phyloP scores from a whole-genome alignment of 2,888 invertebrate genomes.

The Drosophila rubida region DNA sequence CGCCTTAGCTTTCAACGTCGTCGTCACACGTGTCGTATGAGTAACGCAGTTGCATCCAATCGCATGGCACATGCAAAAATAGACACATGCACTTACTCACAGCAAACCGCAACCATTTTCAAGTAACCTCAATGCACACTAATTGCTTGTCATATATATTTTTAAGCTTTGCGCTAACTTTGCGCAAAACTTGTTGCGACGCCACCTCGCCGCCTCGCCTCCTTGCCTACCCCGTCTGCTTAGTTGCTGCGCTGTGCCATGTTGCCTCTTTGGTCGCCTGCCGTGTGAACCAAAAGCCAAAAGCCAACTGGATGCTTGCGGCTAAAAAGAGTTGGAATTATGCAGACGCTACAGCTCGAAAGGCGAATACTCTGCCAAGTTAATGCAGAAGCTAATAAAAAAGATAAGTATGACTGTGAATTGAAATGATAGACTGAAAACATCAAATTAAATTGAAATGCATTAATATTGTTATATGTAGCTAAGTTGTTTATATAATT shows the following conservation, averaged over 20 bases:
- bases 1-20: constrained; percentile 61
- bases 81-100: constrained; percentile 17
- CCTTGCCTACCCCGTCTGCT: constrained; percentile 12
- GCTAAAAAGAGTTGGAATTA: constrained; percentile 31
- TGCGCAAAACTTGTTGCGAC: constrained; percentile 68
- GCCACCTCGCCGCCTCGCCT: constrained; percentile 21
- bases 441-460: too few species aligned
- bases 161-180: constrained; percentile 66
- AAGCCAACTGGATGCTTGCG: constrained; percentile 72
- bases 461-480: too few species aligned
- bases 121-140: constrained; percentile 79
- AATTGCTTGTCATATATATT: constrained; percentile 75
- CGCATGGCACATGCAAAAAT: constrained; percentile 53
- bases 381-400: background rate
- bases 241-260: constrained; percentile 11
- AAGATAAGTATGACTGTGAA: too few species aligned
- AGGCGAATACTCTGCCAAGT: constrained; percentile 46
- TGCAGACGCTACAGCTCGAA: constrained; percentile 1
- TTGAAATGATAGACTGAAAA: too few species aligned
- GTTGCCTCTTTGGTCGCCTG: constrained; percentile 57
- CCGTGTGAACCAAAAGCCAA: constrained; percentile 79
- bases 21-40: constrained; percentile 78
- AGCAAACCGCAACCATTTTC: constrained; percentile 63
- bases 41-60: constrained; percentile 56
- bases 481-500: too few species aligned